phyloP scores from a whole-genome alignment of 2,113 vertebrate species.

The Daphoenositta chrysoptera region DNA sequence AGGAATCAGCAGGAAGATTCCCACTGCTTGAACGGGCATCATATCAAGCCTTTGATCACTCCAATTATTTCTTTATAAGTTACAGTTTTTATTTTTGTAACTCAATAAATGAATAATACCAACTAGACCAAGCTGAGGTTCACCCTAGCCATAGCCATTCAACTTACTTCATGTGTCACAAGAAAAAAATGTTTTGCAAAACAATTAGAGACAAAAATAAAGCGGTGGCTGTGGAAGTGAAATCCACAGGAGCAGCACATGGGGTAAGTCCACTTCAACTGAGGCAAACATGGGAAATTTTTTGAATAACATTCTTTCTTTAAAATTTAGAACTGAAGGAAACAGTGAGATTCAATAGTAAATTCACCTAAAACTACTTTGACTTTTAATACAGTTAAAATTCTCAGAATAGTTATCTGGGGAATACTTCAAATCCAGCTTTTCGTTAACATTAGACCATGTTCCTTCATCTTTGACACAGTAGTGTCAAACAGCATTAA shows the following conservation, averaged over 20 bases:
- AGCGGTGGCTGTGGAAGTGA: background rate
- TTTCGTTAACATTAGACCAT: background rate
- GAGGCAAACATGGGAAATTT: background rate
- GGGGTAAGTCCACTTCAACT: background rate
- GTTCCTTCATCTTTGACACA: background rate
- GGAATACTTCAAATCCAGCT: background rate
- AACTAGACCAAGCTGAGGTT: background rate
- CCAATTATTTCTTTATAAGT: background rate
- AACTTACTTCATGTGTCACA: background rate
- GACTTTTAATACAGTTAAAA: background rate
- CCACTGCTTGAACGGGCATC: background rate
- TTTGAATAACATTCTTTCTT: background rate
- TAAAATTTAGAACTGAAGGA: background rate
- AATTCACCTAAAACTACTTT: background rate
- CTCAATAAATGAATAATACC: background rate
- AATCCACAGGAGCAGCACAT: background rate
- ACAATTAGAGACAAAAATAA: background rate
- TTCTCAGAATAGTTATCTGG: background rate
- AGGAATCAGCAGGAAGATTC: background rate
- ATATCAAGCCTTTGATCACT: background rate
- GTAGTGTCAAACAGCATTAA: background rate
- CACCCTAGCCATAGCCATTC: accelerated
- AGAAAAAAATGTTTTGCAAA: background rate
- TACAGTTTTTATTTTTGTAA: background rate
- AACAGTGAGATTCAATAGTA: background rate